These are phyloP conservation scores for Phasianus colchicus DNA, from an alignment of 2,113 vertebrate species.

Conservation along the genomic window DNA sequence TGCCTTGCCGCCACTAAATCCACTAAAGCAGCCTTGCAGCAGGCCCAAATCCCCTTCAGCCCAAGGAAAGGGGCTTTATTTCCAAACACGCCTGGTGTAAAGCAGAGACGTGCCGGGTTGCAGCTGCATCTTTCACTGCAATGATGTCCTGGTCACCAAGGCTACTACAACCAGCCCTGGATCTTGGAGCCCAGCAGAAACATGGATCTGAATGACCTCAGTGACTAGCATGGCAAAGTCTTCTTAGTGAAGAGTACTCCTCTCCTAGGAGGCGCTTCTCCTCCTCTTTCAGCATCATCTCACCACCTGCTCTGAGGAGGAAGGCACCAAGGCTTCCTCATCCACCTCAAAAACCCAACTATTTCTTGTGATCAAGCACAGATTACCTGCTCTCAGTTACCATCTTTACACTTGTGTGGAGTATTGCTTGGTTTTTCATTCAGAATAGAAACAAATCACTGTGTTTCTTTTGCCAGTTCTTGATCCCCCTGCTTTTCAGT, in stretches of 20 bases:
- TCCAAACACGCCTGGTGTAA: neutral
- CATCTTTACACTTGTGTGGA: neutral
- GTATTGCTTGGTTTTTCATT: neutral
- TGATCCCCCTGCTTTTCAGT: neutral
- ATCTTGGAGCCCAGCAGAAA: neutral
- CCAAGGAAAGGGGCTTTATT: constrained; percentile 5
- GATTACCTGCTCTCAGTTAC: neutral
- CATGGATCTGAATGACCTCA: neutral
- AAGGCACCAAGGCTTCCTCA: neutral
- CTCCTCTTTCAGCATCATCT: neutral
- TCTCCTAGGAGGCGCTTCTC: neutral
- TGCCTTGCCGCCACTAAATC: constrained; percentile 3
- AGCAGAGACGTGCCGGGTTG: rapidly evolving
- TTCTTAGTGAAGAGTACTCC: neutral
- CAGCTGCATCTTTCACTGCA: neutral
- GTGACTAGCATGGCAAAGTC: neutral
- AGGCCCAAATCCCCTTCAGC: neutral
- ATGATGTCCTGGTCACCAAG: rapidly evolving
- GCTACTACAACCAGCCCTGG: neutral
- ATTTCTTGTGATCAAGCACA: rapidly evolving
- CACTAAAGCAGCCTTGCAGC: constrained; percentile 21
- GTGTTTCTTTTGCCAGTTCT: neutral
- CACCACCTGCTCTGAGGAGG: neutral
- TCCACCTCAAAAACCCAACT: neutral
- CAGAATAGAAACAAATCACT: neutral